Base-by-base conservation (phyloP, 2,113 vertebrate genomes). In the Zosterops borbonicus region DNA sequence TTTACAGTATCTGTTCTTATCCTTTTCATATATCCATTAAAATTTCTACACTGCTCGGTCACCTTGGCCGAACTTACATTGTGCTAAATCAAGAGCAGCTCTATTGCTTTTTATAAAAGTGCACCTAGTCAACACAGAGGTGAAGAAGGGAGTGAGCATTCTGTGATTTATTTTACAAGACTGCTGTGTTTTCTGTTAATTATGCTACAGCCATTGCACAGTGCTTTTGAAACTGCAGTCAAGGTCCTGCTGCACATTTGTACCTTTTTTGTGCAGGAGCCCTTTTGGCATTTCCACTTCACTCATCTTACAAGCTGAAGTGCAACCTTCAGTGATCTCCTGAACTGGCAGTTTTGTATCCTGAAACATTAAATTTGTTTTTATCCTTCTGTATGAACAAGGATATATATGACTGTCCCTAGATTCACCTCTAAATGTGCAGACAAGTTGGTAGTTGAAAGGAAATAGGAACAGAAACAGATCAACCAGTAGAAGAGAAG, bases 261-360 rank as follows among this genome's bases (percentile, higher is more conserved):
- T 88, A 60, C 71, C 55, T 79, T 84, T 89, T 89, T 49, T 77
- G 50, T 52, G 33, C 42, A n/a, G 63, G 46, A 93, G 24, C 50
- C 64, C 47, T 95, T 95, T 77, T 67, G 63, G 55, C 85, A 67
- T 94, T 97, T 95, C 82, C 79, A 80, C 84, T 90, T 94, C 81
- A 85, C 78, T 92, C 63, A 21, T 35, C 59, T 70, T 62, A 74
- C 22, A 67, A 64, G 75, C 59, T 83, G 59, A 18, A 86, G 75
- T 73, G 42, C 67, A 95, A 25, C 75, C 55, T 65, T 77, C 62
- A 82, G 78, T 82, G 62, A 35, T 84, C 84, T 87, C n/a, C n/a
- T 78, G 63, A 90, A 86, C 75, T 47, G 28, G 42, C 79, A 78
- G 63, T 71, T 95, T 63, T 88, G 67, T 91, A 74, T 88, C 85